Base-by-base conservation (phyloP, 1,140 invertebrate species). In the Drosophila pachea region DNA sequence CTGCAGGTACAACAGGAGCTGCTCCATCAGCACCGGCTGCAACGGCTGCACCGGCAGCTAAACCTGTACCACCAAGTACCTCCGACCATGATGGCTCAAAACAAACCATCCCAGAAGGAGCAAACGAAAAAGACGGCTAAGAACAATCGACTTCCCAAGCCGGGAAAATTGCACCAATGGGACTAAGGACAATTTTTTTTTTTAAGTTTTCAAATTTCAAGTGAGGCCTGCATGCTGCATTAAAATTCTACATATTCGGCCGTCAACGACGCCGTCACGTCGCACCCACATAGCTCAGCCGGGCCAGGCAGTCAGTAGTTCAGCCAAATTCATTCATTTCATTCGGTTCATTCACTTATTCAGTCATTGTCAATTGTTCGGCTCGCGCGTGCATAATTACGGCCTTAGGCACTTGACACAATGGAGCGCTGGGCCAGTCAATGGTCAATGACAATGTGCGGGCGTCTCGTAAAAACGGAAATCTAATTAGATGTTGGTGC, bases 401-500 rank as follows among this genome's bases (percentile, higher is more conserved):
- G 32, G 40, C 65, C 50, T 68, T 62, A 62, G 65, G 58, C 58
- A 48, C 38, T 61, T 68, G 33, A 59, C 43, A 59, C 65, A 47
- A 62, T 47, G 43, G 42, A 43, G 29, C 38, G 40, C 61, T 42
- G 61, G 32, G 53, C 22, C 14, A 55, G 52, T 56, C 45, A 59
- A 52, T 9, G 14, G 49, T 22, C 52, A 52, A 33, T 33, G 6
- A 12, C 31, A 60, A 50, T 22, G 56, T 35, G 53, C 33, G 33
- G 33, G 60, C 35, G 36, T 3, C 29, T 38, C 49, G 65, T 71
- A 76, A 70, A 73, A 81, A 82, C 40, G 73, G 47, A 83, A 84
- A 86, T 86, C 81, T 84, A 79, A 84, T 84, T 86, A 84, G 69
- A 76, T 56, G 60, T 47, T 68, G 50, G 22, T 22, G 22, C 3